phyloP scores from a whole-genome alignment of 2,888 invertebrate genomes.

The Mythimna ferrago region DNA sequence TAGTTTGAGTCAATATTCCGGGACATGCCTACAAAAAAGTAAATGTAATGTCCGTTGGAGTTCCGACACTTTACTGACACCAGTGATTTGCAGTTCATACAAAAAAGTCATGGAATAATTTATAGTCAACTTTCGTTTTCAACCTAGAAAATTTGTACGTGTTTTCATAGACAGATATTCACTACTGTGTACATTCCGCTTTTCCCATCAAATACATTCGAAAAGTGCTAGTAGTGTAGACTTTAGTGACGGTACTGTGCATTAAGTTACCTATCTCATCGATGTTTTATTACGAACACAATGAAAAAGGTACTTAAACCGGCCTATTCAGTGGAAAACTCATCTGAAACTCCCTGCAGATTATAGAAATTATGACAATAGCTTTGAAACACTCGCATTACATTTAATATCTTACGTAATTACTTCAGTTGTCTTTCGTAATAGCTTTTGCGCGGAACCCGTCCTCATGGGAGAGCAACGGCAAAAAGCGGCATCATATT shows the following conservation, averaged over 20 bases:
- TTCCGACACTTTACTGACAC: constrained; percentile 54
- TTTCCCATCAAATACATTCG: not conserved
- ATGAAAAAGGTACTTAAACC: constrained; percentile 7
- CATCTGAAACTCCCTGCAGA: constrained; percentile 31
- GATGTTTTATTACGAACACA: constrained; percentile 24
- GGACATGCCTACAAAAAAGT: constrained; percentile 25
- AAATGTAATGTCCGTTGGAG: constrained; percentile 57
- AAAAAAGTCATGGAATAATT: constrained; percentile 46
- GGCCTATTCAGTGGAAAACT: constrained; percentile 19
- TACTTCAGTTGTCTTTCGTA: constrained; percentile 60
- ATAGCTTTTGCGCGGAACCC: constrained; percentile 50
- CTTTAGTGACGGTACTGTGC: not conserved
- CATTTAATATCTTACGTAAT: constrained; percentile 60
- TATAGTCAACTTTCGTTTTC: constrained; percentile 41
- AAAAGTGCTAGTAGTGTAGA: not conserved
- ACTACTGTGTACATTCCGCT: not conserved
- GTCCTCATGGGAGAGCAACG: constrained; percentile 30
- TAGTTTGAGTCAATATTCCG: constrained; percentile 18
- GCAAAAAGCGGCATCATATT: constrained; percentile 26
- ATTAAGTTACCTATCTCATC: constrained; percentile 6
- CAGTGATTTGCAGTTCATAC: constrained; percentile 40
- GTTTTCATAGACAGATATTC: constrained; percentile 3
- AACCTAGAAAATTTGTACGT: constrained; percentile 42
- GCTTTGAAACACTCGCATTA: constrained; percentile 53
- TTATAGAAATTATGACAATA: constrained; percentile 47